Conservation (phyloP, 2,113 vertebrate genomes). For the Corythoichthys haematopterus region DNA sequence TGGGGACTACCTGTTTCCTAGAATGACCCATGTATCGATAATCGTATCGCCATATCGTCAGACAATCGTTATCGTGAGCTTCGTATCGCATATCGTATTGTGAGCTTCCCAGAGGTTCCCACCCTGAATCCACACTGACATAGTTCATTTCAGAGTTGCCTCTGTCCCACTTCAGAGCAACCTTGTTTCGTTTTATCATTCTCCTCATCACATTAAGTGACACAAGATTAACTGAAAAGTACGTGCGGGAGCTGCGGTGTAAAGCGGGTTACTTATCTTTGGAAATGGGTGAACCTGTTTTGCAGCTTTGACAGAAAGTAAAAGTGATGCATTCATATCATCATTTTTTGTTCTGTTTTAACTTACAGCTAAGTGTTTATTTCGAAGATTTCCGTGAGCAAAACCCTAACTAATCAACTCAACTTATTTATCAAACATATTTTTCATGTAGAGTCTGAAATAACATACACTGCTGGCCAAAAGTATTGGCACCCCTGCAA, state of each 20-base stretch:
- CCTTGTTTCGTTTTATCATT: neutral
- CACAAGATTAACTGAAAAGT: neutral
- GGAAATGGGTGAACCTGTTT: slow-evolving; percentile 22
- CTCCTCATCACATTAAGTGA: slow-evolving; percentile 5
- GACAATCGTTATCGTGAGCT: too few species aligned
- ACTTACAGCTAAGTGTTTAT: neutral
- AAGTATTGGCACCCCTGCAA: too few species aligned
- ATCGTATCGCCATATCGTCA: too few species aligned
- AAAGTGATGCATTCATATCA: neutral
- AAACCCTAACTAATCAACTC: too few species aligned
- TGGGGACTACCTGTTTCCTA: too few species aligned
- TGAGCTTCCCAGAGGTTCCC: too few species aligned
- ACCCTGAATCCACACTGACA: neutral
- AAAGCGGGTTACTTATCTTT: slow-evolving; percentile 25
- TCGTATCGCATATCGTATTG: too few species aligned
- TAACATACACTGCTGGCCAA: too few species aligned
- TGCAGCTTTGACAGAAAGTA: slow-evolving; percentile 16
- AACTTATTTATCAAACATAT: too few species aligned
- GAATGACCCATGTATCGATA: too few species aligned
- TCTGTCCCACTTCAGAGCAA: slow-evolving; percentile 16
- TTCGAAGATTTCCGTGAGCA: too few species aligned
- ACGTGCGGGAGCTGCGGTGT: neutral
- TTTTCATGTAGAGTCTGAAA: too few species aligned
- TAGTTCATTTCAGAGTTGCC: neutral
- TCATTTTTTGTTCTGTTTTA: neutral